Base-by-base conservation (phyloP, 1,140 invertebrate species). In the Olivierus martensii region DNA sequence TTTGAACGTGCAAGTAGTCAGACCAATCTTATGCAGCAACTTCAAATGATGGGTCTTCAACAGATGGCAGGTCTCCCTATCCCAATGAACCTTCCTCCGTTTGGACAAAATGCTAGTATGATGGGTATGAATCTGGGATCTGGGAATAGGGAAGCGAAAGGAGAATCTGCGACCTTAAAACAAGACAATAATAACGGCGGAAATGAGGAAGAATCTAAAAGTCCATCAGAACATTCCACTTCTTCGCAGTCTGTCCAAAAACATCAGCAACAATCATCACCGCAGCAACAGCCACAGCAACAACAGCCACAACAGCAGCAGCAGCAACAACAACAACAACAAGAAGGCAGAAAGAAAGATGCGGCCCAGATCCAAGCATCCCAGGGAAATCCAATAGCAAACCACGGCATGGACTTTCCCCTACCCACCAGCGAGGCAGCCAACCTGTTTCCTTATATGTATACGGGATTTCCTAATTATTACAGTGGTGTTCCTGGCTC, bases 381-480 rank as follows among this genome's bases (percentile, higher is more conserved):
- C 19, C 17, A 18, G n/a, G 19, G 44, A 12, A 22, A 19, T 22
- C 11, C 17, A 45, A 4, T 19, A 19, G 44, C 12, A 5, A 14
- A 28, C n/a, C 47, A 22, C 15, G 46, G 15, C 38, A 46, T 57
- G 56, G 57, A 58, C 18, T 58, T 55, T 45, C 45, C 53, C 3
- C 43, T 53, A 34, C 51, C 56, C 38, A 51, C 56, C n/a, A 57
- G 43, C 22, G 61, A 62, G 19, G 65, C 69, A 49, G 64, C 66
- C n/a, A 55, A 59, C 19, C 62, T 71, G 61, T 54, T 71, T 45
- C 63, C 69, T n/a, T 69, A 69, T 59, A 70, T 73, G 69, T 72
- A 71, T 56, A 60, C 62, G 61, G 67, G 46, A 58, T 55, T 70
- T 42, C 66, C 69, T 10, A 66, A 67, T 28, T 67, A 67, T 55